Conservation (phyloP, 2,113 vertebrate species). For the Suricata suricatta region DNA sequence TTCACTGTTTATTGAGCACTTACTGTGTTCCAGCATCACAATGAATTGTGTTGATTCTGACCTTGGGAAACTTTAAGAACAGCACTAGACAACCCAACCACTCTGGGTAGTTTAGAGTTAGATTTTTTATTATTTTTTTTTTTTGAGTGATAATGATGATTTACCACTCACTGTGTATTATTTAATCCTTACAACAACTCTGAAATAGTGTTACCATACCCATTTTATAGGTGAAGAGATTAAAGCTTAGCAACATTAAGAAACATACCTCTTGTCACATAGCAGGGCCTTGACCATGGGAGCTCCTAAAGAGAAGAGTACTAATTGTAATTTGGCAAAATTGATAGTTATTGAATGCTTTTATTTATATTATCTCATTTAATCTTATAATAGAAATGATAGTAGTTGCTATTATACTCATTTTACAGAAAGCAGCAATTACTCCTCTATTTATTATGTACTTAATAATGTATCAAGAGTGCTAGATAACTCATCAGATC, state of each 20-base stretch:
- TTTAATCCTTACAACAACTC: background rate
- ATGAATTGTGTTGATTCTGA: background rate
- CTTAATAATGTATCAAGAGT: background rate
- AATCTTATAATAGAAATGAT: background rate
- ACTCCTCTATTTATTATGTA: background rate
- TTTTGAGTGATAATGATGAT: background rate
- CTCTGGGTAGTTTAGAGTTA: background rate
- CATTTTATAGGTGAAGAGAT: conserved; percentile 1
- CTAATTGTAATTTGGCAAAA: background rate
- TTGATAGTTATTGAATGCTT: background rate
- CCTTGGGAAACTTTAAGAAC: background rate
- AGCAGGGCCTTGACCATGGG: background rate
- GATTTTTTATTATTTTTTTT: background rate
- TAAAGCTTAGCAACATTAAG: background rate
- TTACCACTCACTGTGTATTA: background rate
- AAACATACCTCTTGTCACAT: background rate
- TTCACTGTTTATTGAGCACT: background rate
- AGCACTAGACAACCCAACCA: background rate
- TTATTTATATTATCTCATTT: background rate
- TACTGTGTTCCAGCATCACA: background rate
- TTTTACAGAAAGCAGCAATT: background rate
- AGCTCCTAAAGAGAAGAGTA: background rate
- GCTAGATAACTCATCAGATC: background rate
- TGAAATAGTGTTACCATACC: background rate
- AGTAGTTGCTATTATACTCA: background rate